phyloP scores from a whole-genome alignment of 1,140 invertebrate species.

The Probaryconus sp. region DNA sequence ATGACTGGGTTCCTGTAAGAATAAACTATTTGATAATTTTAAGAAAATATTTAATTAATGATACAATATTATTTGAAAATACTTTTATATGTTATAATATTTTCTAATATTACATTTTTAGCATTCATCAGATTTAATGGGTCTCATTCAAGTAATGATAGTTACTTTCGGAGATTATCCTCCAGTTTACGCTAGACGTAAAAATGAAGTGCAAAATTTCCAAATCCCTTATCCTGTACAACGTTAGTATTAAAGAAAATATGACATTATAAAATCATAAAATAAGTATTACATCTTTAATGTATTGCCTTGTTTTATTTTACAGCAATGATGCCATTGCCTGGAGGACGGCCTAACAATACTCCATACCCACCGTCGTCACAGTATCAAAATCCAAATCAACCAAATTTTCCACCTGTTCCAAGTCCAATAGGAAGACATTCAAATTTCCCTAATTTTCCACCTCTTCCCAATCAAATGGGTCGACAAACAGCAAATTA shows the following conservation, averaged over 20 bases:
- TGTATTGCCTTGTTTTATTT: too few species aligned
- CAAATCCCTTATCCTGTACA: constrained; percentile 82
- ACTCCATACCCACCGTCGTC: constrained; percentile 52
- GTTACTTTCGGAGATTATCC: constrained; percentile 96
- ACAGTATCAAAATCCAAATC: constrained; percentile 65
- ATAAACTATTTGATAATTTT: constrained; percentile 9
- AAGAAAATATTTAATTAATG: neutral
- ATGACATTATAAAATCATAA: constrained; percentile 7
- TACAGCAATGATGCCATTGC: constrained; percentile 82
- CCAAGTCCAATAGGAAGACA: constrained; percentile 63
- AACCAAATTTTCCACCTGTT: constrained; percentile 62
- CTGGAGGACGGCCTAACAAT: constrained; percentile 68
- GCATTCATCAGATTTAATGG: constrained; percentile 89
- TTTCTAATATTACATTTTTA: constrained; percentile 70
- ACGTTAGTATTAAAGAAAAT: constrained; percentile 68
- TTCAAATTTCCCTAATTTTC: constrained; percentile 58
- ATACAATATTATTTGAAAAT: too few species aligned
- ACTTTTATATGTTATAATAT: constrained; percentile 1
- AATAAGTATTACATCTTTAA: too few species aligned
- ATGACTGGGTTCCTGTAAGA: constrained; percentile 94
- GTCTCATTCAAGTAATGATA: constrained; percentile 94
- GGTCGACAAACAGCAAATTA: constrained; percentile 18
- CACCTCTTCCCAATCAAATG: constrained; percentile 64
- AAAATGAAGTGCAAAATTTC: constrained; percentile 72
- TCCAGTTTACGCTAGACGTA: constrained; percentile 91